Evolutionary conservation across 1,140 invertebrate genomes (phyloP), one percentile per base, ranked within the genome.

Genomic region (Atta cephalotes): DNA sequence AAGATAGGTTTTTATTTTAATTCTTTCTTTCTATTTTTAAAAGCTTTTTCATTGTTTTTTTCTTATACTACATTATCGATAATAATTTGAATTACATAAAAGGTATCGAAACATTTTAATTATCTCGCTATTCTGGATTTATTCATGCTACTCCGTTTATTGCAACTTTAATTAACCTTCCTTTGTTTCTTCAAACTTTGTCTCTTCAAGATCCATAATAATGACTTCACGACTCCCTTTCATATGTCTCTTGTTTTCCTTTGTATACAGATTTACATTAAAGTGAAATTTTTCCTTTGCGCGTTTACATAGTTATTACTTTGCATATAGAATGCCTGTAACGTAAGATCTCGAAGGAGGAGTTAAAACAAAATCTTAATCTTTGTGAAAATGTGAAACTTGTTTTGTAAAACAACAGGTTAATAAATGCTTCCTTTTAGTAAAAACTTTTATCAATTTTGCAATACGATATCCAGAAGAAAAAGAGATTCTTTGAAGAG

Each of bases 191-290:
- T 21, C 21, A 21, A 21, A 21, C 65, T 80, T 80, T 70, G 56
- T 77, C 78, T 51, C 63, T 51, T 28, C 62, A 18, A 80, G 78
- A 28, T 16, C 21, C 68, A 49, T 72, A 82, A 82, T 82, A 82
- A 82, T 74, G 62, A 49, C 56, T 72, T 72, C 14, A 31, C 56
- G 18, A 49, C 39, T 35, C 21, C 31, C 25, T 49, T 62, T 62
- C 28, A 62, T 35, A 31, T 68, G 28, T 39, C 18, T 10, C 28
- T 74, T 58, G 25, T 49, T 39, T 58, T 45, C 31, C 53, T 25
- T 71, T 39, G 49, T 76, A 49, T 84, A 45, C 39, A 76, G 74
- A 63, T 74, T 62, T 76, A n/a, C 80, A 76, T 76, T 76, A 84
- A 62, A 49, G 51, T 35, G 56, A 76, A 84, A 51, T 21, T 84